Conservation (phyloP, 2,888 invertebrate genomes). For the Athalia circularis region DNA sequence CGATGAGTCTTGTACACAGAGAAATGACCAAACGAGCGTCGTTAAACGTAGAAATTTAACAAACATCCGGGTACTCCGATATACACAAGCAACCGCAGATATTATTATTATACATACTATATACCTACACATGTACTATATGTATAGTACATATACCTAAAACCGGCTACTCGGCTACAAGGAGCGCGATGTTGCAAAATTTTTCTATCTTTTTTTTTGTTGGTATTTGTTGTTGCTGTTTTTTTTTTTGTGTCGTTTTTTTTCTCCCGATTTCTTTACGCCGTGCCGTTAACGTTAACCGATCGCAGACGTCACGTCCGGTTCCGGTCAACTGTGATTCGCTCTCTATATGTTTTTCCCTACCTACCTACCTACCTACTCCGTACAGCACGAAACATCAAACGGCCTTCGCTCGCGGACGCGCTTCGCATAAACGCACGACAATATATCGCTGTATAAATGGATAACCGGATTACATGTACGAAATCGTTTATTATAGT, state of each 20-base stretch:
- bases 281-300: slow-evolving; percentile 50
- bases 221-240: too few species aligned
- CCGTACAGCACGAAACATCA: slow-evolving; percentile 42
- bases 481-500: slow-evolving; percentile 50
- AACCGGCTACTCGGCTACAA: slow-evolving; percentile 49
- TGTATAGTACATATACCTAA: too few species aligned
- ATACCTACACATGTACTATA: too few species aligned
- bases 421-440: slow-evolving; percentile 53
- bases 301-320: slow-evolving; percentile 58
- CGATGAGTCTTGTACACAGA: not conserved
- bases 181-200: slow-evolving; percentile 52
- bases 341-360: too few species aligned
- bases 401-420: slow-evolving; percentile 51
- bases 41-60: not conserved
- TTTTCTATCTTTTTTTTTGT: too few species aligned
- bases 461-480: slow-evolving; percentile 57
- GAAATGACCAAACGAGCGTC: not conserved
- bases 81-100: too few species aligned
- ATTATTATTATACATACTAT: too few species aligned
- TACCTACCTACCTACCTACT: slow-evolving; percentile 15
- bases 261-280: slow-evolving; percentile 37
- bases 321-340: slow-evolving; percentile 52
- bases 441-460: slow-evolving; percentile 51
- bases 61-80: slow-evolving; percentile 54
- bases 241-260: slow-evolving; percentile 3